Conservation (phyloP, 2,113 vertebrate species). For the Bubo scandiacus region DNA sequence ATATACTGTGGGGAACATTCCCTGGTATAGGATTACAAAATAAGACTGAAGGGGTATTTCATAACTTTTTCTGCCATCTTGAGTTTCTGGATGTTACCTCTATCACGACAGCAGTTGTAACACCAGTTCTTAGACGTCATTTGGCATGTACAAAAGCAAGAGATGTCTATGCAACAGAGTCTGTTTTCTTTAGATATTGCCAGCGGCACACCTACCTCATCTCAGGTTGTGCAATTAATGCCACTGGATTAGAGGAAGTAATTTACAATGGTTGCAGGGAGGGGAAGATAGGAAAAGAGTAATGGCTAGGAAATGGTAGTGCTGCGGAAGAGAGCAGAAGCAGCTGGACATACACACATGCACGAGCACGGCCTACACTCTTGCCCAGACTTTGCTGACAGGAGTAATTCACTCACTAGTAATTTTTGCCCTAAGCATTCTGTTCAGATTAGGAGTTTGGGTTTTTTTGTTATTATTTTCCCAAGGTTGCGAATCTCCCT, state of each 20-base stretch:
- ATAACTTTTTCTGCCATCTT: background rate
- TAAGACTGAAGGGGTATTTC: background rate
- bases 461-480: background rate
- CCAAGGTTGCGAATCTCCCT: background rate
- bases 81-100: background rate
- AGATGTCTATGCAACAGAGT: background rate
- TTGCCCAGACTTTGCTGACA: background rate
- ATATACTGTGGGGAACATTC: background rate
- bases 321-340: background rate
- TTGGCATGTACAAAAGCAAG: background rate
- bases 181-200: background rate
- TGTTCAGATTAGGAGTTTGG: background rate
- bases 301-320: background rate
- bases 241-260: background rate
- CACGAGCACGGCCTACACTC: background rate
- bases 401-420: background rate
- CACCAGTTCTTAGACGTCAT: background rate
- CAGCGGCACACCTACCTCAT: conserved; percentile 4
- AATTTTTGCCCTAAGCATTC: background rate
- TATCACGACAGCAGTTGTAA: background rate
- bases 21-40: background rate
- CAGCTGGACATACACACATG: background rate
- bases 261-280: background rate
- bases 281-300: background rate
- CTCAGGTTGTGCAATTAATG: background rate